A percentile compares a stretch with the other conserved stretches of the same genome.
These are phyloP conservation scores for Dicycla oo DNA, from an alignment of 2,888 invertebrate species.

Conservation along the genomic window DNA sequence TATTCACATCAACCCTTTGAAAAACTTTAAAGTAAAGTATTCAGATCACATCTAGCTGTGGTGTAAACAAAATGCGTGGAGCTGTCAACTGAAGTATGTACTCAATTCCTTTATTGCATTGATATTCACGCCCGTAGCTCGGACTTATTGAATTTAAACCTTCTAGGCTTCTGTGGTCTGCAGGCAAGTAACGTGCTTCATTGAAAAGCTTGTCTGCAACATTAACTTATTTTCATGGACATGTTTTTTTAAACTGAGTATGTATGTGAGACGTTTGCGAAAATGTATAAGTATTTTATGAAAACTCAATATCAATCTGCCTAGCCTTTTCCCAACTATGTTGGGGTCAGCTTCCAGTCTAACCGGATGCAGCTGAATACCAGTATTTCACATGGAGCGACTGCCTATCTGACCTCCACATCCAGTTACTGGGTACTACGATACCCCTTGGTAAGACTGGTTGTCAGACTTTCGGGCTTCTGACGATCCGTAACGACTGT, in stretches of 20 bases:
- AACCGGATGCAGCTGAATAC: too few species aligned
- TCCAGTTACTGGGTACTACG: too few species aligned
- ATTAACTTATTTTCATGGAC: conserved; percentile 12
- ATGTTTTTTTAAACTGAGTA: neutral
- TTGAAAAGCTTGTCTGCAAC: conserved; percentile 1
- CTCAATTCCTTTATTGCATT: conserved; percentile 20
- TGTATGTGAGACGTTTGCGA: neutral
- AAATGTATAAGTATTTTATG: neutral
- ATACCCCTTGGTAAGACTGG: too few species aligned
- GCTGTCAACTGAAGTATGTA: neutral
- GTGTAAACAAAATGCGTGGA: neutral
- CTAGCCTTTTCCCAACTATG: too few species aligned
- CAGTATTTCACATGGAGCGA: too few species aligned
- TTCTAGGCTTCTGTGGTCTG: conserved; percentile 5
- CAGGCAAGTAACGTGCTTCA: neutral
- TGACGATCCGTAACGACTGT: too few species aligned
- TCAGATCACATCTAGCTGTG: conserved; percentile 5
- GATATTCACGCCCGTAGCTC: conserved; percentile 1
- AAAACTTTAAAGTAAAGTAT: conserved; percentile 6
- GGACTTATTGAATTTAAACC: conserved; percentile 16
- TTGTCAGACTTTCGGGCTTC: too few species aligned
- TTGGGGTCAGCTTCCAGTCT: too few species aligned
- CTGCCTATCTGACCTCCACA: too few species aligned
- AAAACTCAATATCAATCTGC: too few species aligned
- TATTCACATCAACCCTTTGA: neutral